Evolutionary conservation across 2,888 invertebrate species (phyloP).

Genomic region (Eupeodes latifasciatus): DNA sequence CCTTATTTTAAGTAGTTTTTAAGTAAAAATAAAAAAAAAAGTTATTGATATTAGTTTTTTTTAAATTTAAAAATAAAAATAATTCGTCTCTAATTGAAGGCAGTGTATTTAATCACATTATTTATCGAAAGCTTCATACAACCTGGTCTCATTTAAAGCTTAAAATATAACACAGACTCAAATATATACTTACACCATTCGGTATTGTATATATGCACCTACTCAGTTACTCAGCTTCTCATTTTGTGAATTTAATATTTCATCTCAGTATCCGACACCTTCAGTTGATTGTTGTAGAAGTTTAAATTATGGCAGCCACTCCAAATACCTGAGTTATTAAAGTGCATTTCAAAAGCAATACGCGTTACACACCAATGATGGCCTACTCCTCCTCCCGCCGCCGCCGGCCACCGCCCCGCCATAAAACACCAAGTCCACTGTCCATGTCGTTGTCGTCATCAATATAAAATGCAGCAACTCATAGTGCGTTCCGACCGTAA

Average conservation of each 20-base stretch:
- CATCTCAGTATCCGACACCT: slow-evolving; percentile 69
- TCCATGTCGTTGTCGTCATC: not conserved
- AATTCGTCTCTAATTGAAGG: too few relatives aligned
- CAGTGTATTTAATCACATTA: too few relatives aligned
- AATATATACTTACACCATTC: too few relatives aligned
- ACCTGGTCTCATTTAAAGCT: too few relatives aligned
- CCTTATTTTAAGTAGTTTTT: too few relatives aligned
- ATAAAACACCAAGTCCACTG: too few relatives aligned
- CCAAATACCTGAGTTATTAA: slow-evolving; percentile 69
- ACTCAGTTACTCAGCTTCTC: slow-evolving; percentile 13
- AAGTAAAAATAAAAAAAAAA: too few relatives aligned
- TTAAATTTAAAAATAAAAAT: too few relatives aligned
- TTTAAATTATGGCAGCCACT: slow-evolving; percentile 82
- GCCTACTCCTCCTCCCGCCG: slow-evolving; percentile 35
- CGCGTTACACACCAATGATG: slow-evolving; percentile 36
- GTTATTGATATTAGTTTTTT: too few relatives aligned
- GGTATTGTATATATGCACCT: too few relatives aligned
- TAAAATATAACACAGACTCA: too few relatives aligned
- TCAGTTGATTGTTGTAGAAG: slow-evolving; percentile 82
- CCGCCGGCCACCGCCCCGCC: not conserved
- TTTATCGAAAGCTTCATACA: too few relatives aligned
- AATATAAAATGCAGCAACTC: slow-evolving; percentile 27
- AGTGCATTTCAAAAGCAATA: slow-evolving; percentile 45
- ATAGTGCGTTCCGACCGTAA: slow-evolving; percentile 49
- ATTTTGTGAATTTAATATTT: slow-evolving; percentile 58